These are phyloP conservation scores for Zaprionus vittiger DNA, from an alignment of 1,140 invertebrate species.

Conservation along the genomic window DNA sequence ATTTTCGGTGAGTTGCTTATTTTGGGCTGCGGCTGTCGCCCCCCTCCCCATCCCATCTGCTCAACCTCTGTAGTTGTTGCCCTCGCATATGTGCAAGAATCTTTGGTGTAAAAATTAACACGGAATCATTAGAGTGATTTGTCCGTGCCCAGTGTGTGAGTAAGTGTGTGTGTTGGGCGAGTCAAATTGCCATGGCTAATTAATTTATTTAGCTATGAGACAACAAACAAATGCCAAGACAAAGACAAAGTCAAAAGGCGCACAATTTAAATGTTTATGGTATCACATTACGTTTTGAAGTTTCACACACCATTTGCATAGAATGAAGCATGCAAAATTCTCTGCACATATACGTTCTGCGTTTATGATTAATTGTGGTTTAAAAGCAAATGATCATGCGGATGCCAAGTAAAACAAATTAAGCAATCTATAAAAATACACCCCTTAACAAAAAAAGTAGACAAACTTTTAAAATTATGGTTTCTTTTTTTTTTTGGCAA, in stretches of 20 bases:
- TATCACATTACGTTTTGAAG: constrained; percentile 68
- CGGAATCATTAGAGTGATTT: constrained; percentile 56
- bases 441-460: not conserved
- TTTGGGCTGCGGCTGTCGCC: constrained; percentile 27
- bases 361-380: constrained; percentile 72
- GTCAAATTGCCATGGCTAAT: constrained; percentile 67
- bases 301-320: constrained; percentile 72
- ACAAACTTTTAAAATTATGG: constrained; percentile 8
- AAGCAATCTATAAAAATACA: constrained; percentile 15
- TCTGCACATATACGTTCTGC: constrained; percentile 20
- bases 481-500: constrained; percentile 7
- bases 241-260: constrained; percentile 22
- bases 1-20: constrained; percentile 71
- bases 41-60: not conserved
- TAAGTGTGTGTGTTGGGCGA: not conserved
- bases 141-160: constrained; percentile 1
- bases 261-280: constrained; percentile 77
- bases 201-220: constrained; percentile 74
- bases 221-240: constrained; percentile 43
- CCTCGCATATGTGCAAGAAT: constrained; percentile 57
- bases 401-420: constrained; percentile 20
- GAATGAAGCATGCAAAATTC: constrained; percentile 48
- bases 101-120: constrained; percentile 81
- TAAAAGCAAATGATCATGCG: constrained; percentile 44
- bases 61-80: constrained; percentile 27